phyloP scores from a whole-genome alignment of 2,113 vertebrate species.

The Heliornis fulica region DNA sequence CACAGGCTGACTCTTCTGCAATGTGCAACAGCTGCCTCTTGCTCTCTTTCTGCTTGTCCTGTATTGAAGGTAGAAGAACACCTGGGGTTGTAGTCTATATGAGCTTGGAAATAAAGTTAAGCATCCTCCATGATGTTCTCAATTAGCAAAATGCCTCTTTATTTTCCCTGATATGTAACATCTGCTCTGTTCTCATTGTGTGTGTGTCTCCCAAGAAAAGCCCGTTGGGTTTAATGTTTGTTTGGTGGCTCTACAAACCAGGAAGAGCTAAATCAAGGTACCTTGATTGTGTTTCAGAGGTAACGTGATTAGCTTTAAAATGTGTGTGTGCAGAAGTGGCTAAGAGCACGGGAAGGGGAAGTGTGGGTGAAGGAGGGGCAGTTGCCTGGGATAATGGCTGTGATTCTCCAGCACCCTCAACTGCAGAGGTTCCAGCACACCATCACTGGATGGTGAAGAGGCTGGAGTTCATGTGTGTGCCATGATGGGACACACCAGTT shows the following conservation, averaged over 20 bases:
- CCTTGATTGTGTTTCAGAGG: background rate
- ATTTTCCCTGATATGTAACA: background rate
- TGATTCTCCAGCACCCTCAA: background rate
- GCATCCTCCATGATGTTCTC: background rate
- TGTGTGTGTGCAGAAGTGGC: background rate
- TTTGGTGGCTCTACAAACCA: background rate
- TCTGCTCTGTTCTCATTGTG: background rate
- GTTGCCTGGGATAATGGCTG: background rate
- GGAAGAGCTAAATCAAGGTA: background rate
- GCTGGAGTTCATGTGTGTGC: background rate
- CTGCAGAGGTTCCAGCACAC: background rate
- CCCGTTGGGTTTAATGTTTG: background rate
- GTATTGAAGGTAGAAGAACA: background rate
- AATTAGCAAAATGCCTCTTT: background rate
- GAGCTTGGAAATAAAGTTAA: background rate
- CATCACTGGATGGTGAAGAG: rapidly evolving
- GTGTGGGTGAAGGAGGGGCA: background rate
- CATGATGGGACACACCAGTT: background rate
- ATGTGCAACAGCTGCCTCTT: background rate
- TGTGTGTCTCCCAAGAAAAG: background rate
- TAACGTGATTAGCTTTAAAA: background rate
- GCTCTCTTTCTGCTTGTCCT: background rate
- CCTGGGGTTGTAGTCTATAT: background rate
- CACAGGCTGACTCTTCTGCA: background rate
- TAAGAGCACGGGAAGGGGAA: background rate